These are phyloP conservation scores for Lethenteron camtschaticum DNA, from an alignment of 2,113 vertebrate species.

Conservation along the genomic window DNA sequence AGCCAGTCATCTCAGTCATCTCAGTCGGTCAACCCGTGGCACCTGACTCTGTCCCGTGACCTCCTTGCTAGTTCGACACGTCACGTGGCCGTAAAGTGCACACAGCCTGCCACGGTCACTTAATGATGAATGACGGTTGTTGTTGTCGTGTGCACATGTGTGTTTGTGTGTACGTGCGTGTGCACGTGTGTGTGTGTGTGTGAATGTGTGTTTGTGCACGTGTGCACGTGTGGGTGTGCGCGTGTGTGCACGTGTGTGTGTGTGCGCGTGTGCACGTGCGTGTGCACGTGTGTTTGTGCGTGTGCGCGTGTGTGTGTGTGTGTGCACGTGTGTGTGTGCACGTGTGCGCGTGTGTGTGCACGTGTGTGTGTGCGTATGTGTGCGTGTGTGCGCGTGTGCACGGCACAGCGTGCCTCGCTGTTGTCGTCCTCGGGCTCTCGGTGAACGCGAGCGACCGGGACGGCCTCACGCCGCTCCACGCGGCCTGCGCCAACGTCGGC, in stretches of 20 bases:
- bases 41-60: too few relatives aligned
- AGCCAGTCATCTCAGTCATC: too few relatives aligned
- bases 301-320: slow-evolving; percentile 1
- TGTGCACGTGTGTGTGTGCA: background rate
- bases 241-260: background rate
- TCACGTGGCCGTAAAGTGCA: too few relatives aligned
- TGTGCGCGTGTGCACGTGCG: background rate
- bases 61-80: too few relatives aligned
- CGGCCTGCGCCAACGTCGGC: background rate
- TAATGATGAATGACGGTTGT: too few relatives aligned
- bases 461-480: background rate
- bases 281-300: background rate
- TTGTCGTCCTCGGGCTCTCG: background rate
- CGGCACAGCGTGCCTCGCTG: background rate
- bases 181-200: background rate
- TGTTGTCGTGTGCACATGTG: background rate
- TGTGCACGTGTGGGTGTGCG: background rate
- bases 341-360: background rate
- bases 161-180: background rate
- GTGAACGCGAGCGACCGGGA: background rate
- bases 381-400: background rate
- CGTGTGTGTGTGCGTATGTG: background rate
- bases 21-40: too few relatives aligned
- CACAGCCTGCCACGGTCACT: too few relatives aligned
- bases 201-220: background rate